Evolutionary conservation across 2,888 invertebrate genomes (phyloP).

Genomic region (Sisyra terminalis): DNA sequence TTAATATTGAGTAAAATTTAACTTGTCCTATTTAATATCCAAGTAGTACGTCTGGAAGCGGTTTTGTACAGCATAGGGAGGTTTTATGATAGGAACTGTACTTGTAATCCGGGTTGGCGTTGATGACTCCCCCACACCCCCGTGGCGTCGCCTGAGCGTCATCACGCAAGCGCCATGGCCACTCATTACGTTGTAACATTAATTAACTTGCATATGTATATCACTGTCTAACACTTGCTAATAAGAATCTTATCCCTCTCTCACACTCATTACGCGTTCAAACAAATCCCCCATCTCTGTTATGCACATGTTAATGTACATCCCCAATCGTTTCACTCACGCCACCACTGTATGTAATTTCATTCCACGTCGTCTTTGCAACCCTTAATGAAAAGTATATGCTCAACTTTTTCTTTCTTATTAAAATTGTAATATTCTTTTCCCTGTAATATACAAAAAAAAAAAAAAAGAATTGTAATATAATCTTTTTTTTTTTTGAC

Average conservation of each 20-base stretch:
- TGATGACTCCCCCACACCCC: slow-evolving; percentile 36
- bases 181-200: slow-evolving; percentile 31
- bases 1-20: too few relatives aligned
- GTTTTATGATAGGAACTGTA: slow-evolving; percentile 33
- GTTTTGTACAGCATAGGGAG: not conserved
- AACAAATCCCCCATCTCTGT: slow-evolving; percentile 16
- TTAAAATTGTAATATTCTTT: slow-evolving; percentile 5
- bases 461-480: too few relatives aligned
- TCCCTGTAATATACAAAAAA: not conserved
- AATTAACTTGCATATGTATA: slow-evolving; percentile 32
- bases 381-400: slow-evolving; percentile 28
- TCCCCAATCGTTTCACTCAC: slow-evolving; percentile 21
- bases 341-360: slow-evolving; percentile 25
- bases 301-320: slow-evolving; percentile 15
- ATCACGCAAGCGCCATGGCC: slow-evolving; percentile 23
- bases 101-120: slow-evolving; percentile 38
- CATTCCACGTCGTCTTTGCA: slow-evolving; percentile 27
- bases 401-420: slow-evolving; percentile 6
- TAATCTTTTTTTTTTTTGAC: too few relatives aligned
- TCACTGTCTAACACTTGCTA: slow-evolving; percentile 27
- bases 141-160: slow-evolving; percentile 20
- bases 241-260: slow-evolving; percentile 20
- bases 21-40: too few relatives aligned
- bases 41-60: too few relatives aligned
- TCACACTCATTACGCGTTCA: slow-evolving; percentile 13